Percentiles rank a stretch among this genome's conserved stretches.
phyloP scores from a whole-genome alignment of 2,113 vertebrate genomes.

The Nyctereutes procyonoides region DNA sequence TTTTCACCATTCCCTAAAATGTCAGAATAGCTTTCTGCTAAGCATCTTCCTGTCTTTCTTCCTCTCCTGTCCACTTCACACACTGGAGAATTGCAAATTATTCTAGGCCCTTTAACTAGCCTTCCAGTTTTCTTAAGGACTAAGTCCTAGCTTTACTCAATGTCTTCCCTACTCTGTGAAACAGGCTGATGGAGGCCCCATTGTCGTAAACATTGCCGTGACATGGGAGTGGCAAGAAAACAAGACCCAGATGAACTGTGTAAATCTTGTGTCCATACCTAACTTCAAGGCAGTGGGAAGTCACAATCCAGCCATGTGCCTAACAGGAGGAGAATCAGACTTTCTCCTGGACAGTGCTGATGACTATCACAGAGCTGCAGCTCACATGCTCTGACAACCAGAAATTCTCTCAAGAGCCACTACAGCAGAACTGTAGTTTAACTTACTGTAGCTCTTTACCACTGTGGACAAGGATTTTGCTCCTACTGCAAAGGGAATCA shows the following conservation, averaged over 20 bases:
- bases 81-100: neutral
- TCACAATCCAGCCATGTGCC: rapidly evolving
- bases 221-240: neutral
- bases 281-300: neutral
- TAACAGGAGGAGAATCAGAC: neutral
- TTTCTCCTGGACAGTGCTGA: neutral
- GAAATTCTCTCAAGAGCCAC: neutral
- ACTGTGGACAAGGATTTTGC: neutral
- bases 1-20: neutral
- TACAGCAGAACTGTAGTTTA: neutral
- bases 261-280: neutral
- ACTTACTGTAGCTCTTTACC: neutral
- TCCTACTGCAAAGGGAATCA: neutral
- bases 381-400: neutral
- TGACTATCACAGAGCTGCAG: neutral
- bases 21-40: neutral
- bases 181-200: neutral
- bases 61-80: neutral
- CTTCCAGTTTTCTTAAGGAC: neutral
- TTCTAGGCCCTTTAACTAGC: neutral
- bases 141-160: neutral
- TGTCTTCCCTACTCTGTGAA: neutral
- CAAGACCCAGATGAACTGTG: neutral
- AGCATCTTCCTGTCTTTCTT: neutral
- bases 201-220: neutral